These are phyloP conservation scores for Cydia strobilella DNA, from an alignment of 1,140 invertebrate genomes.

Conservation along the genomic window DNA sequence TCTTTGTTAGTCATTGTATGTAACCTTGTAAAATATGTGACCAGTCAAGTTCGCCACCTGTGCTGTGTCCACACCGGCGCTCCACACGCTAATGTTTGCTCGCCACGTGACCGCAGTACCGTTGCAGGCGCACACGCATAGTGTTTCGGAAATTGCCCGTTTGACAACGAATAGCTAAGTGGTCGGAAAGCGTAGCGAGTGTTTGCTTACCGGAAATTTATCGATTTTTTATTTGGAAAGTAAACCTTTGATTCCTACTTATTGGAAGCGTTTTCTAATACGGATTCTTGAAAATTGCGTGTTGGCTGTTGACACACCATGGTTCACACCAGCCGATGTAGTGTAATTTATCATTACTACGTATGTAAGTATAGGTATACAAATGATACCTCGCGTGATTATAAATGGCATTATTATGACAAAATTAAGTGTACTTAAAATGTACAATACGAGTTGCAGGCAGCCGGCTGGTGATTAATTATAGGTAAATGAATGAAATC, in stretches of 20 bases:
- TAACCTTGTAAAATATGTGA: not conserved
- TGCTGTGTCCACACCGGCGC: conserved; percentile 20
- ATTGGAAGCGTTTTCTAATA: not conserved
- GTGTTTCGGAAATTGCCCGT: conserved; percentile 1
- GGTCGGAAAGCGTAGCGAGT: conserved; percentile 3
- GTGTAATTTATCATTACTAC: too few species aligned
- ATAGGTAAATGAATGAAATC: too few species aligned
- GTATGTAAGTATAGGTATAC: too few species aligned
- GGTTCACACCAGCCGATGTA: too few species aligned
- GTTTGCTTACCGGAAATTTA: conserved; percentile 12
- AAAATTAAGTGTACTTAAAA: too few species aligned
- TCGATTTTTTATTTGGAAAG: conserved; percentile 9
- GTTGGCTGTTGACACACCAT: too few species aligned
- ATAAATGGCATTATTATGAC: too few species aligned
- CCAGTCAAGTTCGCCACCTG: conserved; percentile 13
- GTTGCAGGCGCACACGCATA: not conserved
- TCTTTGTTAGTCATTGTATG: too few species aligned
- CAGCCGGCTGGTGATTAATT: too few species aligned
- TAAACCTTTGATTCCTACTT: not conserved
- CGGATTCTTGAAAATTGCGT: not conserved
- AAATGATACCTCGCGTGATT: too few species aligned
- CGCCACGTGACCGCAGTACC: not conserved
- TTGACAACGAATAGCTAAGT: conserved; percentile 8
- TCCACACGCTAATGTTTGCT: conserved; percentile 34
- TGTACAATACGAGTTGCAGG: too few species aligned